Evolutionary conservation across 2,888 invertebrate species (phyloP).

Genomic region (Malthinus seriepunctatus): DNA sequence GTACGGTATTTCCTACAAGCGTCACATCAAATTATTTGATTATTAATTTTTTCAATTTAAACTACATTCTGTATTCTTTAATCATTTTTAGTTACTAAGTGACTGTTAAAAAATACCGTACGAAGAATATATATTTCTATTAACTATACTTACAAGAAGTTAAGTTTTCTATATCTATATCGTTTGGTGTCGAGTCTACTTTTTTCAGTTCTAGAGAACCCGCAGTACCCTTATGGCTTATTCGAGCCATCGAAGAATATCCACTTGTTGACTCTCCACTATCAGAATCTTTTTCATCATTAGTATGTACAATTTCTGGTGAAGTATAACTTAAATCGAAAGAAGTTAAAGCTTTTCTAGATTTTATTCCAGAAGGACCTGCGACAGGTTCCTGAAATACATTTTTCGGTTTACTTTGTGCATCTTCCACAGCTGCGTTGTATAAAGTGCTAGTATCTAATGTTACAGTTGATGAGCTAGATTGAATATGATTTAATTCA

Average conservation of each 20-base stretch:
- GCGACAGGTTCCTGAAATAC: slow-evolving; percentile 42
- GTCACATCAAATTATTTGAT: too few species aligned
- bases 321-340: not conserved
- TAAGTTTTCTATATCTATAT: slow-evolving; percentile 27
- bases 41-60: too few species aligned
- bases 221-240: slow-evolving; percentile 43
- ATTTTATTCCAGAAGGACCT: slow-evolving; percentile 49
- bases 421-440: slow-evolving; percentile 6
- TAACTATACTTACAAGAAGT: slow-evolving; percentile 41
- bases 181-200: slow-evolving; percentile 16
- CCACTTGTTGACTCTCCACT: slow-evolving; percentile 63
- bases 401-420: not conserved
- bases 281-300: slow-evolving; percentile 59
- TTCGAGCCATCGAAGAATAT: slow-evolving; percentile 57
- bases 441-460: not conserved
- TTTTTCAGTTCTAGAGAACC: slow-evolving; percentile 21
- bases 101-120: too few species aligned
- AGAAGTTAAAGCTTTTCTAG: slow-evolving; percentile 36
- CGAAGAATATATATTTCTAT: not conserved
- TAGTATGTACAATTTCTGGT: slow-evolving; percentile 12
- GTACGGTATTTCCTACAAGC: too few species aligned
- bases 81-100: too few species aligned
- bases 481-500: not conserved
- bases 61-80: too few species aligned
- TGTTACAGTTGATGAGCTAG: not conserved